Conservation (phyloP, 2,113 vertebrate species). For the Taurulus bubalis region DNA sequence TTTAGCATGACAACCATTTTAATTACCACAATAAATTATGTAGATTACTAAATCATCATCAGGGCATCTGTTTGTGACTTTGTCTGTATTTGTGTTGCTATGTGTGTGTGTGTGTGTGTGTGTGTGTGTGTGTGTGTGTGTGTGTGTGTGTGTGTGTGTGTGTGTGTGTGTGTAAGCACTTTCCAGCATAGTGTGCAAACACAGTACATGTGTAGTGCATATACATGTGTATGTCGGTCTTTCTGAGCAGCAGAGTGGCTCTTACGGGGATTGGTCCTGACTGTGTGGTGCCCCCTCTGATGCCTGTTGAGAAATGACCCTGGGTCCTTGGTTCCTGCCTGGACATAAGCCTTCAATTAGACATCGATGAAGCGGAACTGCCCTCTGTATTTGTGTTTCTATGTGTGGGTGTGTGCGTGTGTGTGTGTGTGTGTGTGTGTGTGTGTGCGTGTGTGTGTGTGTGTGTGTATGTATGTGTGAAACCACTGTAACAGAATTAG, state of each 20-base stretch:
- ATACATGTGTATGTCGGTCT: neutral
- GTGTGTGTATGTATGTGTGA: conserved; percentile 19
- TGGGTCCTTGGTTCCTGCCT: conserved; percentile 23
- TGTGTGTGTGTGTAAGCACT: neutral
- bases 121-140: neutral
- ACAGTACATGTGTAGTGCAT: neutral
- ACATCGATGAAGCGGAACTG: conserved; percentile 46
- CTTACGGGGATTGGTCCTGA: conserved; percentile 48
- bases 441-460: conserved; percentile 14
- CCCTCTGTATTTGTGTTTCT: conserved; percentile 10
- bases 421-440: conserved; percentile 21
- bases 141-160: neutral
- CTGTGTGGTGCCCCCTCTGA: conserved; percentile 41
- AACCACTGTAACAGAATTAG: conserved; percentile 48
- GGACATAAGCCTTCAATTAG: conserved; percentile 68
- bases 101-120: neutral
- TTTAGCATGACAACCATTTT: conserved; percentile 23
- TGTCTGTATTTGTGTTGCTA: neutral
- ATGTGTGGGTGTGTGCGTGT: conserved; percentile 10
- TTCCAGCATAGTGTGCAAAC: neutral
- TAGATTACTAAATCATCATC: conserved; percentile 5
- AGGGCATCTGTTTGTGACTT: conserved; percentile 3
- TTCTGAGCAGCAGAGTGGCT: conserved; percentile 1
- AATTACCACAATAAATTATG: conserved; percentile 19
- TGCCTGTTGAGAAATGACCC: conserved; percentile 61